Percentiles rank a stretch among this genome's conserved stretches.
phyloP scores from a whole-genome alignment of 2,113 vertebrate genomes.

The Aphyosemion australe region DNA sequence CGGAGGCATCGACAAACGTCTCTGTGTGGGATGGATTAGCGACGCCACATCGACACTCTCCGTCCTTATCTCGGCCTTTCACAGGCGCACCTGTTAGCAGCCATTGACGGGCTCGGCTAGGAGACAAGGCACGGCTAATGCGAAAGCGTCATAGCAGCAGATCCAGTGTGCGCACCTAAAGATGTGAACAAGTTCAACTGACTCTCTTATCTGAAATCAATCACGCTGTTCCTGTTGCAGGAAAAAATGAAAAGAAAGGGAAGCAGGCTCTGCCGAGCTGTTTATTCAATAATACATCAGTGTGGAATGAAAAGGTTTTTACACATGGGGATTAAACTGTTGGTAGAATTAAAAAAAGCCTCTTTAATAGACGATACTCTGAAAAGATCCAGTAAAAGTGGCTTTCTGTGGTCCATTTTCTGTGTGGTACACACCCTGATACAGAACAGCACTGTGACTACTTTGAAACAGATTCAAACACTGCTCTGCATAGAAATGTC shows the following conservation, averaged over 20 bases:
- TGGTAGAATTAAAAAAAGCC: too few relatives aligned
- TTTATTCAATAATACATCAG: slow-evolving; percentile 46
- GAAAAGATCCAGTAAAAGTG: too few relatives aligned
- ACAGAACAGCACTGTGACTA: too few relatives aligned
- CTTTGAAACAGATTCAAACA: too few relatives aligned
- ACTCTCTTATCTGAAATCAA: slow-evolving; percentile 48
- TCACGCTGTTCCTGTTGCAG: slow-evolving; percentile 25
- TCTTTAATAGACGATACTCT: too few relatives aligned
- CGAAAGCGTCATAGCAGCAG: neutral
- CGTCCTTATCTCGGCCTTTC: slow-evolving; percentile 37
- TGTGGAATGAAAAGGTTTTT: neutral
- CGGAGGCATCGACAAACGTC: slow-evolving; percentile 42
- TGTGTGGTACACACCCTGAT: too few relatives aligned
- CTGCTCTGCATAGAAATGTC: neutral
- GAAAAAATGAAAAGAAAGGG: slow-evolving; percentile 9
- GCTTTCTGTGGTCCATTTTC: too few relatives aligned
- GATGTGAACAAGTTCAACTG: slow-evolving; percentile 32
- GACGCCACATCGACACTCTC: slow-evolving; percentile 28
- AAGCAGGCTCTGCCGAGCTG: slow-evolving; percentile 25
- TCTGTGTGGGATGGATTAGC: slow-evolving; percentile 53
- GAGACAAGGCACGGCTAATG: slow-evolving; percentile 16
- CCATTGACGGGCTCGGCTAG: slow-evolving; percentile 31
- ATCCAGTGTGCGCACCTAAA: slow-evolving; percentile 18
- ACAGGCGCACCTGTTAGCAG: slow-evolving; percentile 43
- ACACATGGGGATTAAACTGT: too few relatives aligned